Conservation (phyloP, 1,140 invertebrate species). For the Eurytemora carolleeae region DNA sequence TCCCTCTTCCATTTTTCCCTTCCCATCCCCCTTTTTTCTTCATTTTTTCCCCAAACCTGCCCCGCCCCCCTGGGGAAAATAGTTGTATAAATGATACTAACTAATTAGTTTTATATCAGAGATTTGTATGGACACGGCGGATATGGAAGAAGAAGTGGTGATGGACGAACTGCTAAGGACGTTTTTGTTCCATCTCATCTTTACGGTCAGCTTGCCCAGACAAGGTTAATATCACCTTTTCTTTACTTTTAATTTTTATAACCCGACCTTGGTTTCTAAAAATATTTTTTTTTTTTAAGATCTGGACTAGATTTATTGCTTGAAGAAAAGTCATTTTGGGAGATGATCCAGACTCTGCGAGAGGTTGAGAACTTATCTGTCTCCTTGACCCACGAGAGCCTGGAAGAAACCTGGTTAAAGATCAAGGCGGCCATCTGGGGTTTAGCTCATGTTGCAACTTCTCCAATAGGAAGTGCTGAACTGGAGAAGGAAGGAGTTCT, state of each 20-base stretch:
- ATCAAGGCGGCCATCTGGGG: conserved; percentile 79
- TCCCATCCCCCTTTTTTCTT: too few species aligned
- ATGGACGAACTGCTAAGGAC: conserved; percentile 29
- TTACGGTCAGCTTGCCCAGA: conserved; percentile 63
- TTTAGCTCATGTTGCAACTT: conserved; percentile 57
- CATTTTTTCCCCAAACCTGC: too few species aligned
- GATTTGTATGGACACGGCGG: conserved; percentile 47
- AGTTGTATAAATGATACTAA: too few species aligned
- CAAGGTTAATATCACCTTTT: conserved; percentile 30
- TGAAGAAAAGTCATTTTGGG: neutral
- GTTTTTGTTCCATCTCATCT: conserved; percentile 60
- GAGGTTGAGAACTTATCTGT: conserved; percentile 14
- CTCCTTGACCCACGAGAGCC: neutral
- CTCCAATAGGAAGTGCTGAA: conserved; percentile 45
- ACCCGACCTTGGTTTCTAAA: neutral
- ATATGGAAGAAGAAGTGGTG: conserved; percentile 27
- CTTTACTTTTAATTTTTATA: conserved; percentile 1
- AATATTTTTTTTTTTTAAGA: neutral
- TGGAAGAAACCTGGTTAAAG: conserved; percentile 19
- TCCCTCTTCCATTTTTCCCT: too few species aligned
- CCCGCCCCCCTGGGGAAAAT: too few species aligned
- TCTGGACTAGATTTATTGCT: neutral
- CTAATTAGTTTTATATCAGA: too few species aligned
- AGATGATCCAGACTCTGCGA: conserved; percentile 3
- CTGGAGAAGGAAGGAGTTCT: conserved; percentile 40